Evolutionary conservation across 2,113 vertebrate genomes (phyloP).

Genomic region (Bufo gargarizans): DNA sequence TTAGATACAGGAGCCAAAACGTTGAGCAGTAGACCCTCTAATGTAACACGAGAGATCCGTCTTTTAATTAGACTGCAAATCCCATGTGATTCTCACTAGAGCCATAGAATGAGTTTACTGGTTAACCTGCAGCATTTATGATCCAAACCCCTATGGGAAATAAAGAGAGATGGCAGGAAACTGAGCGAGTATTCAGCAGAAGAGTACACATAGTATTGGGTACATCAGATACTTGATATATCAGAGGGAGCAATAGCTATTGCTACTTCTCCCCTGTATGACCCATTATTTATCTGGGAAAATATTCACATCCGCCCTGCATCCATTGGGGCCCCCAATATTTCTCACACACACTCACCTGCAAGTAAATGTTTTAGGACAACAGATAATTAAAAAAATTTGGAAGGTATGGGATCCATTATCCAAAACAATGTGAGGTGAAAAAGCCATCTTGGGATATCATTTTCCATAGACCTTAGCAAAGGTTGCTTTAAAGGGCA

Average conservation of each 20-base stretch:
- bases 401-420: too few relatives aligned
- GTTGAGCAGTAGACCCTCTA: background rate
- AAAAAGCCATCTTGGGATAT: too few relatives aligned
- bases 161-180: background rate
- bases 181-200: too few relatives aligned
- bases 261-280: background rate
- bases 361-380: too few relatives aligned
- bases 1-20: background rate
- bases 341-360: background rate
- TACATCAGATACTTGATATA: too few relatives aligned
- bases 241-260: too few relatives aligned
- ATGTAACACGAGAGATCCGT: conserved; percentile 19
- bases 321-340: background rate
- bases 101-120: background rate
- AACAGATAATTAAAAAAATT: too few relatives aligned
- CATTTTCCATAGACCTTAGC: too few relatives aligned
- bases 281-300: background rate
- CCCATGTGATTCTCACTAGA: background rate
- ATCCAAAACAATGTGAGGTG: too few relatives aligned
- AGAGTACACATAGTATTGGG: too few relatives aligned
- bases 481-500: too few relatives aligned
- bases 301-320: background rate
- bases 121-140: conserved; percentile 28
- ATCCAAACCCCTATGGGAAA: background rate
- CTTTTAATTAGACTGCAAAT: conserved; percentile 48